A percentile compares a stretch with the other conserved stretches of the same genome.
Conservation (phyloP, 2,888 invertebrate genomes). For the Netelia fuscicornis region DNA sequence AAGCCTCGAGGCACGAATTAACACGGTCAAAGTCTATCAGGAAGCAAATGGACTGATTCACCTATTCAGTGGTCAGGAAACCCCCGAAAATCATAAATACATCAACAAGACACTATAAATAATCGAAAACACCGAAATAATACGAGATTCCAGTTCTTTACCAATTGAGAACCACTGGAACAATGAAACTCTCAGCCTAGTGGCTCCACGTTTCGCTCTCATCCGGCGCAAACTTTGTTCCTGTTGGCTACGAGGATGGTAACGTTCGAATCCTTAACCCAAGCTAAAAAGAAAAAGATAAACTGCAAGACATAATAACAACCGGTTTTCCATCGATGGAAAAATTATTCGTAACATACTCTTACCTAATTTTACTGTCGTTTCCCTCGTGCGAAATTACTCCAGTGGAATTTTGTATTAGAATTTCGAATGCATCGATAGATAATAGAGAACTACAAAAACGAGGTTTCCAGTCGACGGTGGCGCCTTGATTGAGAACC, state of each 20-base stretch:
- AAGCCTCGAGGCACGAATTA: too few relatives aligned
- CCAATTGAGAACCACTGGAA: constrained; percentile 24
- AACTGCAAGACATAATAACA: neutral
- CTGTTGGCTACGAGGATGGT: too few relatives aligned
- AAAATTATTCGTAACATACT: neutral
- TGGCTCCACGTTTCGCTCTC: neutral
- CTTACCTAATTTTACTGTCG: neutral
- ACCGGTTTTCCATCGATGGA: neutral
- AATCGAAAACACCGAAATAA: neutral
- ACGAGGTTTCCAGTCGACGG: neutral
- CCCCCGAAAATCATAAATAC: neutral
- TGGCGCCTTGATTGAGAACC: constrained; percentile 16
- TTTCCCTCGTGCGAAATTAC: neutral
- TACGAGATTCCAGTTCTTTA: neutral
- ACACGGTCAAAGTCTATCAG: neutral
- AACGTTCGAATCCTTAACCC: neutral
- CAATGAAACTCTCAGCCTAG: constrained; percentile 2
- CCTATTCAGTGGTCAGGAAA: neutral
- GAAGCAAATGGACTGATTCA: neutral
- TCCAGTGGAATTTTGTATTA: too few relatives aligned
- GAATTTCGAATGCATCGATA: too few relatives aligned
- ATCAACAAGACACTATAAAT: too few relatives aligned
- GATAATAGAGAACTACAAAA: neutral
- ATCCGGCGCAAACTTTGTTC: too few relatives aligned
- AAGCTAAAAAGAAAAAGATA: neutral